Percentiles rank a stretch among this genome's conserved stretches.
Conservation (phyloP, 1,140 invertebrate genomes). For the Eueides isabella region DNA sequence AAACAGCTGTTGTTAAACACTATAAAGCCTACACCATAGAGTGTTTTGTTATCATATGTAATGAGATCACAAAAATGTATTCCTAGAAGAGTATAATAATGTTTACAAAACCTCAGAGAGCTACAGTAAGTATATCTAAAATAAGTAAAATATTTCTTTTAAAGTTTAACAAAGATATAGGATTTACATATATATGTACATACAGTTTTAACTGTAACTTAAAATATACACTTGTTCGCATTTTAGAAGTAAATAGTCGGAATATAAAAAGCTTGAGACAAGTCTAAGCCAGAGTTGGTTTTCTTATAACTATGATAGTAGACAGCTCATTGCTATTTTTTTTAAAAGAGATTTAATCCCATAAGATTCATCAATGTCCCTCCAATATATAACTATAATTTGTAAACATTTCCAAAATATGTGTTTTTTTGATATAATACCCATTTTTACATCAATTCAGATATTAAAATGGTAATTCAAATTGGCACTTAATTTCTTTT, state of each 20-base stretch:
- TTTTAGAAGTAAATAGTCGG: background rate
- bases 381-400: background rate
- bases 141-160: background rate
- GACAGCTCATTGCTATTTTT: background rate
- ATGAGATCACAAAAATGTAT: background rate
- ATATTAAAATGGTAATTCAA: background rate
- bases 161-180: background rate
- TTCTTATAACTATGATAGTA: background rate
- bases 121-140: conserved; percentile 8
- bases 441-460: background rate
- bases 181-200: no score
- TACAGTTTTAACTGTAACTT: background rate
- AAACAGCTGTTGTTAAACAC: no score
- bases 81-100: background rate
- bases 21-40: no score
- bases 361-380: background rate
- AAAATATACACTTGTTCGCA: background rate
- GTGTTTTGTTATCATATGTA: background rate
- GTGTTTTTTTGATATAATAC: background rate
- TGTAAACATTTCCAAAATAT: conserved; percentile 5
- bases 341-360: background rate
- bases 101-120: background rate
- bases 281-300: background rate
- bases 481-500: background rate
- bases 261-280: background rate